phyloP scores from a whole-genome alignment of 1,140 invertebrate species.

The Batillaria attramentaria region DNA sequence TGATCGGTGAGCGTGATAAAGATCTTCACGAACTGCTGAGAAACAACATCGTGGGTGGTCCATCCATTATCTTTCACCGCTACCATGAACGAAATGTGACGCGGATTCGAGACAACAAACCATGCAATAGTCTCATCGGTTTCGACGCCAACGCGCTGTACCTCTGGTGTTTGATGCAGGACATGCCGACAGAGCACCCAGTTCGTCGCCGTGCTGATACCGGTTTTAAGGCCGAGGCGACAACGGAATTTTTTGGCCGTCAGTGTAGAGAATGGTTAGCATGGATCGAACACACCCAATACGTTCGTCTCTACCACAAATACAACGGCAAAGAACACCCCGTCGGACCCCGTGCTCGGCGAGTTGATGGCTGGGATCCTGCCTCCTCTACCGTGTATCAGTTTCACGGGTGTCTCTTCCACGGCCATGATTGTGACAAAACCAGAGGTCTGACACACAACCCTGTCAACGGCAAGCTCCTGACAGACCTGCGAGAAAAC shows the following conservation, averaged over 20 bases:
- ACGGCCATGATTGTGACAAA: conserved; percentile 11
- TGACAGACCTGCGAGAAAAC: conserved; percentile 8
- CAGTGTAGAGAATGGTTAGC: conserved; percentile 22
- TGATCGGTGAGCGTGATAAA: conserved; percentile 37
- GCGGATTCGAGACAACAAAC: conserved; percentile 27
- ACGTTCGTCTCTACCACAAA: conserved; percentile 24
- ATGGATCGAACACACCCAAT: neutral
- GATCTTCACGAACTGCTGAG: conserved; percentile 36
- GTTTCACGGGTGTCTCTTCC: conserved; percentile 24
- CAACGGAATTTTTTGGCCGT: conserved; percentile 26
- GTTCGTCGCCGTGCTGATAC: conserved; percentile 7
- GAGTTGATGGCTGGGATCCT: conserved; percentile 13
- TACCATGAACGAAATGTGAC: conserved; percentile 43
- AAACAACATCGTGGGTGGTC: conserved; percentile 40
- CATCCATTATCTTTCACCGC: conserved; percentile 43
- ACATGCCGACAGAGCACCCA: conserved; percentile 40
- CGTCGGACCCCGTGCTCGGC: neutral
- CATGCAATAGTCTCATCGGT: conserved; percentile 31
- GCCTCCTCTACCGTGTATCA: neutral
- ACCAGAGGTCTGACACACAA: neutral
- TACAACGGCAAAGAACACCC: conserved; percentile 22
- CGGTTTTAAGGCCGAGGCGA: conserved; percentile 20
- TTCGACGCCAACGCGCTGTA: conserved; percentile 48
- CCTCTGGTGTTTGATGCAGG: conserved; percentile 32
- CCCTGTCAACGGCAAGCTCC: neutral